Evolutionary conservation across 2,797 vertebrate genomes (phyloP).

Genomic region (Sebastes minor): DNA sequence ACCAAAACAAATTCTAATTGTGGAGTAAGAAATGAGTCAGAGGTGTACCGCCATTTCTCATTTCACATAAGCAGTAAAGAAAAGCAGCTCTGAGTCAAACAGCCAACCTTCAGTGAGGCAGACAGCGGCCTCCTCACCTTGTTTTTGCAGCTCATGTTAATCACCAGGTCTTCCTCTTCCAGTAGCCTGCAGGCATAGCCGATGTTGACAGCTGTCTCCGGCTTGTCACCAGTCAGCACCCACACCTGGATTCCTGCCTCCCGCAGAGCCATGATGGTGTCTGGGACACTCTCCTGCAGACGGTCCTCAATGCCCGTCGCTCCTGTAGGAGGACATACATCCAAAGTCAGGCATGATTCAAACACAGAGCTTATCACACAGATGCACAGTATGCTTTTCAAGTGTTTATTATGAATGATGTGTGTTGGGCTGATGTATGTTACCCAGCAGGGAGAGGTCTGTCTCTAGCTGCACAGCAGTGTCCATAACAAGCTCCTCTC

Average conservation of each 20-base stretch:
- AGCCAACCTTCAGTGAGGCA: background rate
- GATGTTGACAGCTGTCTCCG: conserved; percentile 95
- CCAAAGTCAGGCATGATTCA: conserved; percentile 15
- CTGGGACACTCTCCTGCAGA: conserved; percentile 92
- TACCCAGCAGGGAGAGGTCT: conserved; percentile 91
- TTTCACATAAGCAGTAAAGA: background rate
- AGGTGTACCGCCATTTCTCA: background rate
- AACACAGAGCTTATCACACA: conserved; percentile 4
- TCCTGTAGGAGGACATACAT: conserved; percentile 76
- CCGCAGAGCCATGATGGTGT: conserved; percentile 88
- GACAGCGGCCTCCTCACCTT: conserved; percentile 81
- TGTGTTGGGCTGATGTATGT: conserved; percentile 5
- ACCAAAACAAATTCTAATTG: background rate
- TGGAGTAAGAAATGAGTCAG: background rate
- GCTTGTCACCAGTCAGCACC: conserved; percentile 97
- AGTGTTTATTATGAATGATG: background rate
- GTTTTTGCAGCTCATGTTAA: conserved; percentile 90
- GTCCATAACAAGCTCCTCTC: conserved; percentile 89
- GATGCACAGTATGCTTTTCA: background rate
- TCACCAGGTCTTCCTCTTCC: conserved; percentile 88
- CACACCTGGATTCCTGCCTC: conserved; percentile 93
- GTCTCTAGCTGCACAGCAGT: conserved; percentile 88
- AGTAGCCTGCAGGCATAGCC: conserved; percentile 93
- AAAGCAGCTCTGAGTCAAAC: background rate
- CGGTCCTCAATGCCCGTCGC: conserved; percentile 96